phyloP scores from a whole-genome alignment of 1,140 invertebrate genomes.

The Pogonus chalceus region DNA sequence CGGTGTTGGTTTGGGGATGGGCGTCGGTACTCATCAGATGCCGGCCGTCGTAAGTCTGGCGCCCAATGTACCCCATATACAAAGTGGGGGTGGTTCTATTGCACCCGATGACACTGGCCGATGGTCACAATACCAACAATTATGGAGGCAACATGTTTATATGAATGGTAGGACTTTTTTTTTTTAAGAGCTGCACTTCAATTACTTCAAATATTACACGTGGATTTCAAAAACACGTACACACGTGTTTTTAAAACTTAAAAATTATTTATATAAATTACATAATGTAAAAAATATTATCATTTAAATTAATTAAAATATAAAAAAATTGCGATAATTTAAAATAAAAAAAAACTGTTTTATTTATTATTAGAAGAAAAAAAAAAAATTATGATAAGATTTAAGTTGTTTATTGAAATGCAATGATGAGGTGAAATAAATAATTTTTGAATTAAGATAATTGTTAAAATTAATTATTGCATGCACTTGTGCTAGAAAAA shows the following conservation, averaged over 20 bases:
- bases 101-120: neutral
- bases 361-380: too few species aligned
- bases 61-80: neutral
- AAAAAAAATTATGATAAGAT: too few species aligned
- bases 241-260: neutral
- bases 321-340: neutral
- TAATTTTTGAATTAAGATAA: too few species aligned
- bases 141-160: constrained; percentile 11
- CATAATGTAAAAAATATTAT: neutral
- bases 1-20: constrained; percentile 67
- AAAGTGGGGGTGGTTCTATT: neutral
- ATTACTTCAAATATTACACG: neutral
- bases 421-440: too few species aligned
- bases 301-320: neutral
- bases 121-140: neutral
- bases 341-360: too few species aligned
- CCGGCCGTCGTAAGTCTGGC: neutral
- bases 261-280: neutral
- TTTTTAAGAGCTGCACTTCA: neutral
- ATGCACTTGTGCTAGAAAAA: too few species aligned
- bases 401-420: too few species aligned
- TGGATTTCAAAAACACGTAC: neutral
- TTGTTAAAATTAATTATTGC: too few species aligned
- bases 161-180: constrained; percentile 8
- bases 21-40: neutral